Base-by-base conservation (phyloP, 2,888 invertebrate species). In the Cylloceria caligata region DNA sequence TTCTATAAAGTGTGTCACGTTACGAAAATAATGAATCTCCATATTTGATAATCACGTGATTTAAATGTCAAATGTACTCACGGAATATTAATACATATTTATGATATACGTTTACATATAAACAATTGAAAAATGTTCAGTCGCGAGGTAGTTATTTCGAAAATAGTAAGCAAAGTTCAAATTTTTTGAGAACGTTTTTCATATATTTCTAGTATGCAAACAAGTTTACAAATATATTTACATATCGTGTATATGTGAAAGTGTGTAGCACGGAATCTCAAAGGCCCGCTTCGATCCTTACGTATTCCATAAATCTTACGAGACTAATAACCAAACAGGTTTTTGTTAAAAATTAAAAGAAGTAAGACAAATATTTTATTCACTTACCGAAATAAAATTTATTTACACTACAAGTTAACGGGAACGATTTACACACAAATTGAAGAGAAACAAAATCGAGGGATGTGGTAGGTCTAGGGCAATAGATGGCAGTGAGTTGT, bases 211-310 rank as follows among this genome's bases (percentile, higher is more conserved):
- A 27, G 55, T 30, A 16, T 30, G 30, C 55, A 27, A 55, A 30
- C 30, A 13, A 30, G 6, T 55, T 19, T 24, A 30, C 30, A 55
- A 55, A 55, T 55, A 55, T n/a, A 30, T 30, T 55, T n/a, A 30
- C 30, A 30, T 1, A 55, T 13, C 7, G 21, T 21, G 13, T 9
- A 49, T 21, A 21, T 21, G 21, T 13, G 7, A 49, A 19, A 49
- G 9, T 49, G 7, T 47, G 49, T 19, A 49, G 5, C 27, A 24
- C 3, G 52, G 0, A 24, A 5, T 27, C 9, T 42, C 42, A 3
- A 24, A 64, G 24, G 5, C n/a, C 39, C 9, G 21, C 42, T 42
- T 4, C 24, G 16, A 16, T 67, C 67, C 19, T 67, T 16, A 30
- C 30, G 47, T 6, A 47, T 16, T 11, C 24, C 49, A 49, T 1